Evolutionary conservation across 2,113 vertebrate genomes (phyloP).

Genomic region (Gallinago media): DNA sequence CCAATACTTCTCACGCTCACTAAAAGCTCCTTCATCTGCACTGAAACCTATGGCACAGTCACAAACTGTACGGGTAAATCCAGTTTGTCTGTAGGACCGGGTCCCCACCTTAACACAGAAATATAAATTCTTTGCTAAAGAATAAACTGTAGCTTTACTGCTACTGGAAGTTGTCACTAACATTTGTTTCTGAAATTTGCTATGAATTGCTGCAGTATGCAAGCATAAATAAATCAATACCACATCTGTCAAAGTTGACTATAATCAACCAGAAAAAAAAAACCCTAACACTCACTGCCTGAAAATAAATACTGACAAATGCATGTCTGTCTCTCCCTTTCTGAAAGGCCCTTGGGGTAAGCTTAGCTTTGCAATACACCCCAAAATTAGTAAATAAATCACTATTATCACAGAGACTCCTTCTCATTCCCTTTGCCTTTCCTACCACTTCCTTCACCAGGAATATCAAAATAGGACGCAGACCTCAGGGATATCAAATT

Average conservation of each 20-base stretch:
- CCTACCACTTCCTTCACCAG: not conserved
- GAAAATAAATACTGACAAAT: conserved; percentile 32
- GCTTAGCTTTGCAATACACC: not conserved
- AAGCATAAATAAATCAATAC: not conserved
- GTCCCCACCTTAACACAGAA: not conserved
- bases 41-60: not conserved
- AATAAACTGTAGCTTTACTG: not conserved
- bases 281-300: not conserved
- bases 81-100: not conserved
- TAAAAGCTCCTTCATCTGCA: not conserved
- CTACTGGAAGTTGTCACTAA: not conserved
- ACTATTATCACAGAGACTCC: not conserved
- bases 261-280: not conserved
- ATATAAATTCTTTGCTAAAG: not conserved
- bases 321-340: not conserved
- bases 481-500: not conserved
- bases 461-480: not conserved
- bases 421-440: not conserved
- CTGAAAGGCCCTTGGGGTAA: not conserved
- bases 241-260: not conserved
- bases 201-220: not conserved
- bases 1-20: not conserved
- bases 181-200: not conserved
- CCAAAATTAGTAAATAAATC: not conserved
- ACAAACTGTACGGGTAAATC: not conserved